phyloP scores from a whole-genome alignment of 2,113 vertebrate genomes.

The Anseranas semipalmata region DNA sequence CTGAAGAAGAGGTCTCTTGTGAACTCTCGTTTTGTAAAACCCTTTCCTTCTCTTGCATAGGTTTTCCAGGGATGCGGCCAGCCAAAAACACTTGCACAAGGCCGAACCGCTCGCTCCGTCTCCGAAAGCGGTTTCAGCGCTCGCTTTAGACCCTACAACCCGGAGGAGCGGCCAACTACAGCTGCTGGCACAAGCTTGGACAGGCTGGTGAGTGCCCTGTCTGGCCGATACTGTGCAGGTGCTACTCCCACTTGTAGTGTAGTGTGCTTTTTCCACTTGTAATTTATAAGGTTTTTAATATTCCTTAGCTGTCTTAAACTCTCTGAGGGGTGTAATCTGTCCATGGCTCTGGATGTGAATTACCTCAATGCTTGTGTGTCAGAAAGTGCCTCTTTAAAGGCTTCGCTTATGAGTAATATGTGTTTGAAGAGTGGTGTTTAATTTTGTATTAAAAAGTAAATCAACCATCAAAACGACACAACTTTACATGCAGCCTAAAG shows the following conservation, averaged over 20 bases:
- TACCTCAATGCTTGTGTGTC: not conserved
- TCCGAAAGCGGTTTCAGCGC: conserved; percentile 84
- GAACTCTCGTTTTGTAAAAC: not conserved
- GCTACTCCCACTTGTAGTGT: accelerated
- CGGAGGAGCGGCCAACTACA: conserved; percentile 91
- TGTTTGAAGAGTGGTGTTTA: conserved; percentile 32
- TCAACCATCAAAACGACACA: conserved; percentile 57
- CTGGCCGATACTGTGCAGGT: not conserved
- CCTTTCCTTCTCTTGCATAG: conserved; percentile 56
- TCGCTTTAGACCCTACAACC: conserved; percentile 93
- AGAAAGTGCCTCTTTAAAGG: conserved; percentile 32
- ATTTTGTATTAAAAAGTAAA: conserved; percentile 57
- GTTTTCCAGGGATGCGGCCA: conserved; percentile 99
- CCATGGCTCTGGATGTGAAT: not conserved
- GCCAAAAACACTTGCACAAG: conserved; percentile 77
- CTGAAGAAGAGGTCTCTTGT: not conserved
- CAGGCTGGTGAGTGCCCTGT: conserved; percentile 84
- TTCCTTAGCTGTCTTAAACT: conserved; percentile 1
- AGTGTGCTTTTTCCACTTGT: not conserved
- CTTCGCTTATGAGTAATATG: conserved; percentile 14
- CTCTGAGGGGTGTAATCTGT: conserved; percentile 24
- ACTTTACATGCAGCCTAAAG: not conserved
- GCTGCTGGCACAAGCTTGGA: conserved; percentile 95
- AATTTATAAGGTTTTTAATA: conserved; percentile 29
- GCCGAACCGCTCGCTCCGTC: conserved; percentile 82